A percentile compares a stretch with the other conserved stretches of the same genome.
Conservation (phyloP, 2,888 invertebrate genomes). For the Drosophila aldrichi region DNA sequence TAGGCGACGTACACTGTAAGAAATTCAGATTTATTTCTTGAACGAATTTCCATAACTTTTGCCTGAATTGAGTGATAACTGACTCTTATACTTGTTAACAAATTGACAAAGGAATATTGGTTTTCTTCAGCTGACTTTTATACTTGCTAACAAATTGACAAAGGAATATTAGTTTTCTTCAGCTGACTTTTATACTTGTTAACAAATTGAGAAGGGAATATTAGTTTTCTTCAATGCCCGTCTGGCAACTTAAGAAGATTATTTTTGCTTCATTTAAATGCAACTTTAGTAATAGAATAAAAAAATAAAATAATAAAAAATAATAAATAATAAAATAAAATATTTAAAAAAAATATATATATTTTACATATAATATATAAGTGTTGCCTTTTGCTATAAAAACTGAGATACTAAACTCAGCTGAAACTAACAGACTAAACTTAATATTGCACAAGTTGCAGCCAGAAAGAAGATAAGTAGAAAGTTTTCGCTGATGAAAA, state of each 20-base stretch:
- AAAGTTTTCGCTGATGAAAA: slow-evolving; percentile 26
- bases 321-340: no score
- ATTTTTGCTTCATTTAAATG: no score
- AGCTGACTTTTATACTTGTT: not conserved
- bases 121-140: not conserved
- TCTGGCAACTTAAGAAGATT: no score
- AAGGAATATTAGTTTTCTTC: not conserved
- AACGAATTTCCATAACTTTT: not conserved
- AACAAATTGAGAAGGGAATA: not conserved
- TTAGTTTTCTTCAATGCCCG: not conserved
- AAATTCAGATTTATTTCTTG: no score
- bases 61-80: not conserved
- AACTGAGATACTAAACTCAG: slow-evolving; percentile 9
- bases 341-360: no score
- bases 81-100: not conserved
- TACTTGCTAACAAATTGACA: not conserved
- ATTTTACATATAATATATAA: not conserved
- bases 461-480: slow-evolving; percentile 27
- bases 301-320: no score
- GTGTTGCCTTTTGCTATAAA: slow-evolving; percentile 13
- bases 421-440: not conserved
- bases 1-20: not conserved
- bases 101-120: not conserved
- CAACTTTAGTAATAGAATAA: no score
- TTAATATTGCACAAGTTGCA: slow-evolving; percentile 25